Evolutionary conservation across 1,140 invertebrate genomes (phyloP).

Genomic region (Ips nitidus): DNA sequence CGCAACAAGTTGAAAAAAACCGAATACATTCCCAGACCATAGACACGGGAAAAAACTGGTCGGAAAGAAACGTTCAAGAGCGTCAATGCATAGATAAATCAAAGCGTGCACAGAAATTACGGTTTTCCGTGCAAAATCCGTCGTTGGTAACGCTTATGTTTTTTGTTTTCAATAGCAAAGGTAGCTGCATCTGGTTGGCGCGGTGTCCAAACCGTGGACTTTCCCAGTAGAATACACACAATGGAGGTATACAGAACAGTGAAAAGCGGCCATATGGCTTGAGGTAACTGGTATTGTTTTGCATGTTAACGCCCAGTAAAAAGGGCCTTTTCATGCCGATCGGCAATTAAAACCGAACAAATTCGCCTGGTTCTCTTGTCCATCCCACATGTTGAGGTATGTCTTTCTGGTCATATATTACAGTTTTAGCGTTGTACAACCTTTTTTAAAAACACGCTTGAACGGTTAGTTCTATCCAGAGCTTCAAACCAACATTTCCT

Average conservation of each 20-base stretch:
- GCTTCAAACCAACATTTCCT: no score
- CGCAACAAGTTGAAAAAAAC: no score
- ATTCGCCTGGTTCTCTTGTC: conserved; percentile 13
- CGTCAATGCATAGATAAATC: conserved; percentile 4
- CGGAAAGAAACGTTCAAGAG: background rate
- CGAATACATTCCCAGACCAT: no score
- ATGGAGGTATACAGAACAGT: background rate
- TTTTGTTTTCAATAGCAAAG: background rate
- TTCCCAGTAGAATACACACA: no score
- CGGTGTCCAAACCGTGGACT: background rate
- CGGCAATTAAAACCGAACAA: conserved; percentile 23
- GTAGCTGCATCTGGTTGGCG: background rate
- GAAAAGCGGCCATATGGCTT: conserved; percentile 9
- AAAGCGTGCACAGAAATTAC: background rate
- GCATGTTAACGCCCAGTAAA: conserved; percentile 12
- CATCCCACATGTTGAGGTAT: conserved; percentile 19
- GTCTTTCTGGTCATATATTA: background rate
- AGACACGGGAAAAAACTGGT: background rate
- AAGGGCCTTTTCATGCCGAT: conserved; percentile 20
- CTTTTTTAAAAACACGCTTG: no score
- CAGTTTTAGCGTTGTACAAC: conserved; percentile 1
- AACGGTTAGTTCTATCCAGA: no score
- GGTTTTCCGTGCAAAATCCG: conserved; percentile 2
- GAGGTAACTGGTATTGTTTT: conserved; percentile 11
- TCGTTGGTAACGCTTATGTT: background rate